These are phyloP conservation scores for Sebastes matsubarae DNA, from an alignment of 2,797 vertebrate genomes.

Conservation along the genomic window DNA sequence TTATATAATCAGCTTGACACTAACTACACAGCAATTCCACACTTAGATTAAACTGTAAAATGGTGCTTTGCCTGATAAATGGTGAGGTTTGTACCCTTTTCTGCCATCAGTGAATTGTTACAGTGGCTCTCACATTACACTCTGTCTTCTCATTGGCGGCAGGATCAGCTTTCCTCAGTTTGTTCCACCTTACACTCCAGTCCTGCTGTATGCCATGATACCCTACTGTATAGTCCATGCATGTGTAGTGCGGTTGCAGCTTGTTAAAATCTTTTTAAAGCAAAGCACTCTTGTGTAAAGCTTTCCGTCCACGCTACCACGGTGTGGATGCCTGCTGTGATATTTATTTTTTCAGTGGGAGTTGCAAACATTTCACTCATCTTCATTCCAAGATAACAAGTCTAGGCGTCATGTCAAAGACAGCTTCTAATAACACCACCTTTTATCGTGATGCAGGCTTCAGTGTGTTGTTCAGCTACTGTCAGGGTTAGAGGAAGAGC, in stretches of 20 bases:
- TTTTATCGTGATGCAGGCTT: not conserved
- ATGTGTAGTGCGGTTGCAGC: conserved; percentile 1
- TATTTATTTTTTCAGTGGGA: conserved; percentile 9
- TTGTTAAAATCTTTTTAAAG: not conserved
- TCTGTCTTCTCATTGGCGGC: not conserved
- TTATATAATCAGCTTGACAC: not conserved
- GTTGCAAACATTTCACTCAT: not conserved
- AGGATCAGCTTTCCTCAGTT: conserved; percentile 41
- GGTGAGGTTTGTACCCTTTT: not conserved
- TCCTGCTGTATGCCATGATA: not conserved
- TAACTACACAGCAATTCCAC: not conserved
- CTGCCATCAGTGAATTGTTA: not conserved
- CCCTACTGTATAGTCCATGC: not conserved
- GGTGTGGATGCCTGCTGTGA: not conserved
- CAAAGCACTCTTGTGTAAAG: not conserved
- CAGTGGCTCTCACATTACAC: conserved; percentile 40
- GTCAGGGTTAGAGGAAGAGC: conserved; percentile 1
- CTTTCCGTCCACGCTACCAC: not conserved
- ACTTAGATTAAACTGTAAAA: not conserved
- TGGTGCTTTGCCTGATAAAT: not conserved
- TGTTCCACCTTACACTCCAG: not conserved
- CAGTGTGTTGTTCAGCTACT: conserved; percentile 6
- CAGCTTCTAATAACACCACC: not conserved
- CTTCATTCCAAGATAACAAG: conserved; percentile 1
- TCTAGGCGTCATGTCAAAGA: conserved; percentile 19